Conservation (phyloP, 2,113 vertebrate species). For the Hemiprocne comata region DNA sequence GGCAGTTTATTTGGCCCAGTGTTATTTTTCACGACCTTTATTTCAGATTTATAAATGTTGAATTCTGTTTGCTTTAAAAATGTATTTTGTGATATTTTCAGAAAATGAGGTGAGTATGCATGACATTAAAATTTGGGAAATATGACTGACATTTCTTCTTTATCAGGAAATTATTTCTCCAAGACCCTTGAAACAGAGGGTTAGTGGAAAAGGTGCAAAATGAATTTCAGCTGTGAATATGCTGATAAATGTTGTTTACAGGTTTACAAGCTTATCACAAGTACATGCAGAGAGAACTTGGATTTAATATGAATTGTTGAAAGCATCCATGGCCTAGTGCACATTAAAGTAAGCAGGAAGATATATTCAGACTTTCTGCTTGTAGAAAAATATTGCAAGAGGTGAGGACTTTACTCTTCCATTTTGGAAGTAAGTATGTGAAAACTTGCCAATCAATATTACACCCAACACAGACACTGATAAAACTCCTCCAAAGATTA, state of each 20-base stretch:
- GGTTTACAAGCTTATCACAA: slow-evolving; percentile 52
- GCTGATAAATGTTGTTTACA: slow-evolving; percentile 52
- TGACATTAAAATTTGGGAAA: slow-evolving; percentile 12
- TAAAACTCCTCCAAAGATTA: neutral
- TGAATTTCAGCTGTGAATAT: slow-evolving; percentile 28
- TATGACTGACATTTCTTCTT: neutral
- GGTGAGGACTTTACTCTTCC: neutral
- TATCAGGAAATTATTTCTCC: slow-evolving; percentile 47
- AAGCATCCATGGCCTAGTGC: neutral
- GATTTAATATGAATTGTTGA: slow-evolving; percentile 53
- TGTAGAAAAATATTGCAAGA: neutral
- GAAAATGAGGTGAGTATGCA: neutral
- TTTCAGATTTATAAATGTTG: neutral
- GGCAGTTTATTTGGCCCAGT: neutral
- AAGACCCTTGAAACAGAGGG: neutral
- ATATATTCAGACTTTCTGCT: neutral
- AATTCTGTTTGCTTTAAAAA: neutral
- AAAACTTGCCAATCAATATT: slow-evolving; percentile 2
- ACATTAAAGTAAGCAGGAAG: neutral
- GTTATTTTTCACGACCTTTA: neutral
- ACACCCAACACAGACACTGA: neutral
- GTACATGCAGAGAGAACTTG: slow-evolving; percentile 24
- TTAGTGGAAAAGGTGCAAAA: slow-evolving; percentile 42
- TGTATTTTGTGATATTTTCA: neutral
- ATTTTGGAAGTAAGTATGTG: neutral